These are phyloP conservation scores for Epinephelus coioides DNA, from an alignment of 2,797 vertebrate genomes.

Conservation along the genomic window DNA sequence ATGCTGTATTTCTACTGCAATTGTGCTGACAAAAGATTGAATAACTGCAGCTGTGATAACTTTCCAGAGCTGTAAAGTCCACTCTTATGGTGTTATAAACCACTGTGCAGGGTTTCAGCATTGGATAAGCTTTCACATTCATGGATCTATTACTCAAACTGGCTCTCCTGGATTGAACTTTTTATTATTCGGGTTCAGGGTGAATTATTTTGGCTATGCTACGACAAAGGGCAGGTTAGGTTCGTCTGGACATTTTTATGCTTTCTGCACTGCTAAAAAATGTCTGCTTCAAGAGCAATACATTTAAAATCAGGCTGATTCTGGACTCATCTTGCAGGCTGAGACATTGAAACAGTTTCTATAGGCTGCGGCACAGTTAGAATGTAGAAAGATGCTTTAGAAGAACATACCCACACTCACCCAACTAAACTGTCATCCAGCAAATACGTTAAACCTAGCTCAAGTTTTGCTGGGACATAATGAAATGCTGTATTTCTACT, in stretches of 20 bases:
- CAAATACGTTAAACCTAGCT: neutral
- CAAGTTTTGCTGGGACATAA: neutral
- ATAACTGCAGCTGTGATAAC: neutral
- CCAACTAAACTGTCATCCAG: slow-evolving; percentile 29
- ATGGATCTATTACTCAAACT: neutral
- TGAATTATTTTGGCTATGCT: neutral
- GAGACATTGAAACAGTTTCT: slow-evolving; percentile 30
- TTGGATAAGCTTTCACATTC: neutral
- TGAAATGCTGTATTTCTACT: neutral
- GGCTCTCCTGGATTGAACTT: too few species aligned
- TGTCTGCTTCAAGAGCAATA: neutral
- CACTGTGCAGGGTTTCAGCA: neutral
- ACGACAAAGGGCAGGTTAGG: neutral
- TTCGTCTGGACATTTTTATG: neutral
- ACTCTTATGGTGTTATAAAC: neutral
- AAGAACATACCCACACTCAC: slow-evolving; percentile 36
- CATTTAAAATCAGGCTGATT: neutral
- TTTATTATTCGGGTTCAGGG: too few species aligned
- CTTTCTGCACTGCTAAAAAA: neutral
- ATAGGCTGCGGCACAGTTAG: slow-evolving; percentile 28
- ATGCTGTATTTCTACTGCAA: neutral
- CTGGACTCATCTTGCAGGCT: neutral
- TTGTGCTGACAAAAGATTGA: neutral
- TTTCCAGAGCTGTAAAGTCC: neutral
- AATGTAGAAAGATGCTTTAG: slow-evolving; percentile 60